A percentile compares a stretch with the other conserved stretches of the same genome.
These are phyloP conservation scores for Poeciliopsis gracilis DNA, from an alignment of 2,797 vertebrate genomes.

Conservation along the genomic window DNA sequence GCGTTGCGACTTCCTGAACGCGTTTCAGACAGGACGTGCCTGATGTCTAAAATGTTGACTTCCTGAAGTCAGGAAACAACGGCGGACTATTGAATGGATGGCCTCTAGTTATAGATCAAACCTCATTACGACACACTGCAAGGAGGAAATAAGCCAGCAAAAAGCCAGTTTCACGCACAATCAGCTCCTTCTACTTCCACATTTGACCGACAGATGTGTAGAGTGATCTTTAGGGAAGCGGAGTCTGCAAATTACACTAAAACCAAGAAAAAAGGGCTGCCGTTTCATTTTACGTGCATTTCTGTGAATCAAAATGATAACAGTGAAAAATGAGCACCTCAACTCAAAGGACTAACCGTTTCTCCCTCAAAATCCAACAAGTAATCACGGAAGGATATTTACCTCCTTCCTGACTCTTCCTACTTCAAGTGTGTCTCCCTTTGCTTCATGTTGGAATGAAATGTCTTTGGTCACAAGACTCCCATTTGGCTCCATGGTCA, in stretches of 20 bases:
- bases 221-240: slow-evolving; percentile 13
- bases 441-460: slow-evolving; percentile 33
- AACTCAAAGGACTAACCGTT: background rate
- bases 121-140: slow-evolving; percentile 37
- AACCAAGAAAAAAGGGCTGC: background rate
- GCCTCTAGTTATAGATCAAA: slow-evolving; percentile 37
- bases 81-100: slow-evolving; percentile 17
- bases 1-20: background rate
- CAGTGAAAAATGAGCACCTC: background rate
- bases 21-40: slow-evolving; percentile 32
- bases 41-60: slow-evolving; percentile 11
- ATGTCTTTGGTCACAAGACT: slow-evolving; percentile 80
- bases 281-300: background rate
- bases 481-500: slow-evolving; percentile 66
- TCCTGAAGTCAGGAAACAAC: slow-evolving; percentile 9
- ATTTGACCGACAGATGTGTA: slow-evolving; percentile 4
- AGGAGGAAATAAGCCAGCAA: slow-evolving; percentile 35
- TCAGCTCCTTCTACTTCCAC: slow-evolving; percentile 32
- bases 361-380: background rate
- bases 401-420: slow-evolving; percentile 10
- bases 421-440: background rate
- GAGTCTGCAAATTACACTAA: background rate
- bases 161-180: slow-evolving; percentile 21
- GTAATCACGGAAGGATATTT: background rate
- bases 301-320: background rate